Conservation (phyloP, 2,888 invertebrate genomes). For the Xanthorhoe designata region DNA sequence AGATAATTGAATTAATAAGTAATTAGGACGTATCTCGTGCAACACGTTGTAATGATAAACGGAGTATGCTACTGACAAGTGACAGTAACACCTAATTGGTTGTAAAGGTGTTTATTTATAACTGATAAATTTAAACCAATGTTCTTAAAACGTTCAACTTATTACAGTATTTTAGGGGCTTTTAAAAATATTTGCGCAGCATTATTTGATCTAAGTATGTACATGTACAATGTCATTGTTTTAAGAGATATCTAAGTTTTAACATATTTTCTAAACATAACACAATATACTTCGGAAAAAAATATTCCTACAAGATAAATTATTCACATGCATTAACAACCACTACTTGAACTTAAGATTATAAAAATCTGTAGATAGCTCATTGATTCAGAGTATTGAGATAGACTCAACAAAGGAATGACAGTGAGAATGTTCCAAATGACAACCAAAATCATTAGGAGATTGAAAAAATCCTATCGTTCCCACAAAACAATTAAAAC, state of each 20-base stretch:
- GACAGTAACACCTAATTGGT: slow-evolving; percentile 20
- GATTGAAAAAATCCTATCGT: not conserved
- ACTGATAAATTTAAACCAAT: not conserved
- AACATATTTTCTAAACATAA: no score
- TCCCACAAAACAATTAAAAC: slow-evolving; percentile 23
- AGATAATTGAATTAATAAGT: slow-evolving; percentile 20
- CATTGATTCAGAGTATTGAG: not conserved
- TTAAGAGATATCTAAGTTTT: no score
- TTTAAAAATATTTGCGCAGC: no score
- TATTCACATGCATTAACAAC: no score
- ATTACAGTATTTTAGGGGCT: no score
- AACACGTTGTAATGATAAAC: slow-evolving; percentile 29
- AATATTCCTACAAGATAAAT: no score
- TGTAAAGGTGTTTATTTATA: slow-evolving; percentile 13
- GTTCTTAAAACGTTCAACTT: not conserved
- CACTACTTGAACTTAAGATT: no score
- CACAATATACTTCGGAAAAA: no score
- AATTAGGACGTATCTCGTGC: slow-evolving; percentile 25
- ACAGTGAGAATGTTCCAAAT: not conserved
- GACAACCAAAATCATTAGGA: not conserved
- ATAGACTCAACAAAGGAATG: not conserved
- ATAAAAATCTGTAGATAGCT: no score
- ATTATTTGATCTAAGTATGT: no score
- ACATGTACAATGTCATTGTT: no score
- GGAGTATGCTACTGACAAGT: slow-evolving; percentile 16